Base-by-base conservation (phyloP, 2,888 invertebrate genomes). In the Hypolimnas misippus region DNA sequence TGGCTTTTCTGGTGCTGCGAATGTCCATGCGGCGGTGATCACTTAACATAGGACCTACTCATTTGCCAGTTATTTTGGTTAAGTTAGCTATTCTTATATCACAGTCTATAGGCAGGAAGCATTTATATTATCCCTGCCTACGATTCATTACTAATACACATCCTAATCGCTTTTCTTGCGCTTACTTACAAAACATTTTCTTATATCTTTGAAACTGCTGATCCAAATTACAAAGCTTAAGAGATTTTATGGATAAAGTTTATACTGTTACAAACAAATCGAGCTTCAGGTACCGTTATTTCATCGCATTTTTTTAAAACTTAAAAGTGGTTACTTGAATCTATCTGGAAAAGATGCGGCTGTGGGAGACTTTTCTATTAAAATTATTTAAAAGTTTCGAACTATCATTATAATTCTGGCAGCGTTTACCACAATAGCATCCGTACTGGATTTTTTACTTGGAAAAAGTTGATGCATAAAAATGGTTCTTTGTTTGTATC, bases 351-450 rank as follows among this genome's bases (percentile, higher is more conserved):
- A n/a, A 38, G n/a, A 38, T 38, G n/a, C 35, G 10, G 2, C 35
- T 38, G n/a, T 12, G 12, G 35, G n/a, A n/a, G 35, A 4, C 12
- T n/a, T 0, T 38, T 38, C 3, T 38, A 38, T n/a, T 38, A 38
- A 38, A n/a, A n/a, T 38, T n/a, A 38, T 38, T n/a, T 38, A 38
- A 38, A 38, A 38, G 35, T 38, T 38, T 38, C 12, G 12, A n/a
- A 38, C 1, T 38, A n/a, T 38, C 35, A 38, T 38, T 38, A 38
- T n/a, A n/a, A 12, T n/a, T 38, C 35, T 38, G 35, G 4, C 35
- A 1, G 2, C n/a, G 2, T 38, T n/a, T n/a, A n/a, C n/a, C n/a
- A 38, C n/a, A n/a, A 38, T 10, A 33, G 1, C 1, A 10, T 33
- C 10, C 2, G 33, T 10, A 8, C 33, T 7, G 8, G 33, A 7